Evolutionary conservation across 2,888 invertebrate species (phyloP), one percentile per base, ranked within the genome.

Genomic region (Crocallis elinguaria): DNA sequence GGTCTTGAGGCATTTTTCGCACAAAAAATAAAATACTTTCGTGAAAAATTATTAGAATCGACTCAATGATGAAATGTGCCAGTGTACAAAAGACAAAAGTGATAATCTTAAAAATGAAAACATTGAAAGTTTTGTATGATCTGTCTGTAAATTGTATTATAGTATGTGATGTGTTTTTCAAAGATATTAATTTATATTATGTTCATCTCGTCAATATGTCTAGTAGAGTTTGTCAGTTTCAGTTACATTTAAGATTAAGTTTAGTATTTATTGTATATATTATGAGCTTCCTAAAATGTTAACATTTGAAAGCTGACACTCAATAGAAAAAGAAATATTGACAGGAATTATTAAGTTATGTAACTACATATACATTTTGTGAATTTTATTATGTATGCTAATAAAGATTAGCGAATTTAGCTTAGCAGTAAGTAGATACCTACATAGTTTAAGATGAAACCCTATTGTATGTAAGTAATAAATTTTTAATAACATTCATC

Each of bases 1-100:
- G 95, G 96, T 46, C 93, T 99, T 60, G 99, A 99, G 92, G 96
- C 96, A 56, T 98, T 96, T 87, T 99, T 99, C 93, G 97, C 97
- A 82, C 96, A 97, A 90, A 98, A 97, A 93, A 96, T 98, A 64
- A 96, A 96, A 91, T 94, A 94, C 86, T 94, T 97, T 82, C 94
- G 97, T 73, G 96, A 97, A 92, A 96, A 95, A 87, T 93, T 96
- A 77, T 95, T 94, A 73, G 95, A 95, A 83, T 92, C 87, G 62
- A 89, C 90, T 66, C 88, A 87, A 86, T 91, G 79, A 88, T 82
- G 75, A 75, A 63, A 38, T 25, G 84, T 84, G 84, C 72, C 71
- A 81, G 84, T 84, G 87, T 77, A 60, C 61, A 60, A 60, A 37
- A 21, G 29, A 53, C 23, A 11, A 11, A 57, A 60, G 64, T 53